Conservation (phyloP, 2,113 vertebrate species). For the Tursiops truncatus region DNA sequence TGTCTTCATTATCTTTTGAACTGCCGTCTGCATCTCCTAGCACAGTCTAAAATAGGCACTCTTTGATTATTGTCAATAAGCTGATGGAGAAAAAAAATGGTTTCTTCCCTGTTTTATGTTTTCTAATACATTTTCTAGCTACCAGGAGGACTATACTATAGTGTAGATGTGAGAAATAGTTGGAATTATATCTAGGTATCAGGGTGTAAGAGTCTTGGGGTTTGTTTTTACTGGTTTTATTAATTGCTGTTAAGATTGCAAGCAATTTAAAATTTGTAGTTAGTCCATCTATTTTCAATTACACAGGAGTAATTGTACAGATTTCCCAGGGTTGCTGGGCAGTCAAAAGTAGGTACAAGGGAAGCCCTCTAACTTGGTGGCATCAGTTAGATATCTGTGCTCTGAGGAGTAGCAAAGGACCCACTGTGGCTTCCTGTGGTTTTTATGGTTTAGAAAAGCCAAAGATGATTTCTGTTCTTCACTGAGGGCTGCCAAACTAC, state of each 20-base stretch:
- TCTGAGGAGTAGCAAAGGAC: neutral
- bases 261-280: neutral
- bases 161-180: neutral
- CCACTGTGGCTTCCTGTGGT: neutral
- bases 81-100: neutral
- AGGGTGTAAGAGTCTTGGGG: neutral
- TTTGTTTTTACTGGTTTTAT: conserved; percentile 32
- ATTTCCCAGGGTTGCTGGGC: neutral
- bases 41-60: neutral
- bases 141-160: neutral
- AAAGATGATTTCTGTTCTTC: neutral
- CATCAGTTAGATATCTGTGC: neutral
- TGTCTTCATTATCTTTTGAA: neutral
- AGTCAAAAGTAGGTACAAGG: neutral
- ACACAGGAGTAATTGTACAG: neutral
- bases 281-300: neutral
- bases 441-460: conserved; percentile 26
- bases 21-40: neutral
- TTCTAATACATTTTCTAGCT: neutral
- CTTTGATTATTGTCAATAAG: neutral
- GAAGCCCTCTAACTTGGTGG: neutral
- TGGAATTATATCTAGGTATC: neutral
- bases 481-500: neutral
- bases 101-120: neutral
- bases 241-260: neutral